Percentiles rank a stretch among this genome's conserved stretches.
These are phyloP conservation scores for Dendrocincla fuliginosa DNA, from an alignment of 2,797 vertebrate species.

Conservation along the genomic window DNA sequence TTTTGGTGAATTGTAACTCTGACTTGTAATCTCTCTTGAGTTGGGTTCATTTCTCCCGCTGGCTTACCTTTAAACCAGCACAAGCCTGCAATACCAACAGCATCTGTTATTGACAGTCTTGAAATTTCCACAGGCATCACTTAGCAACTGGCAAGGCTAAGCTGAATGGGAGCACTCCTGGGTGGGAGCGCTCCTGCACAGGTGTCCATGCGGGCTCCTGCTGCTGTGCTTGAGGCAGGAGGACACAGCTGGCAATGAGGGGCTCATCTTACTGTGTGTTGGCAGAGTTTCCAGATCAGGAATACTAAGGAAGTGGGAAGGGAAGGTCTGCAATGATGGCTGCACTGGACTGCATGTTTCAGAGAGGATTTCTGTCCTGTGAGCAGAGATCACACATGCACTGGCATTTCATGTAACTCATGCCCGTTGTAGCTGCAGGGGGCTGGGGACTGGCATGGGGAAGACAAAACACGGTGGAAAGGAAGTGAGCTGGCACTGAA, in stretches of 20 bases:
- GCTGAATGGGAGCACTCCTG: neutral
- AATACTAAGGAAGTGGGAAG: neutral
- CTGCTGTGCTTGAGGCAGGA: neutral
- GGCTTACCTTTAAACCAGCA: too few species aligned
- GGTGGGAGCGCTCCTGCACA: neutral
- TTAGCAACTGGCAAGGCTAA: neutral
- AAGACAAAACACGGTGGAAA: neutral
- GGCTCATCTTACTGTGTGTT: fast-evolving
- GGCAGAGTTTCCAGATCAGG: neutral
- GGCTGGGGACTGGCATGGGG: neutral
- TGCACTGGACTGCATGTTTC: neutral
- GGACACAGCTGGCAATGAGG: fast-evolving
- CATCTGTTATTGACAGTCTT: neutral
- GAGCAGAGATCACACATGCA: fast-evolving
- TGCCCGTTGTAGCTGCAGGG: neutral
- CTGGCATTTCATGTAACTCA: fast-evolving
- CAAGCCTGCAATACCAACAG: neutral
- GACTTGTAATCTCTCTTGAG: too few species aligned
- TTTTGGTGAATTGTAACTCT: too few species aligned
- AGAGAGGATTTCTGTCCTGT: neutral
- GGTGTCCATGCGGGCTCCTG: fast-evolving
- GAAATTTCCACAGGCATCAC: neutral
- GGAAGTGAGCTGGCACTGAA: neutral
- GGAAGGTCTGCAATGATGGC: neutral
- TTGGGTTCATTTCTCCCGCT: too few species aligned